phyloP scores from a whole-genome alignment of 2,888 invertebrate species.

The Heteromurus nitidus region DNA sequence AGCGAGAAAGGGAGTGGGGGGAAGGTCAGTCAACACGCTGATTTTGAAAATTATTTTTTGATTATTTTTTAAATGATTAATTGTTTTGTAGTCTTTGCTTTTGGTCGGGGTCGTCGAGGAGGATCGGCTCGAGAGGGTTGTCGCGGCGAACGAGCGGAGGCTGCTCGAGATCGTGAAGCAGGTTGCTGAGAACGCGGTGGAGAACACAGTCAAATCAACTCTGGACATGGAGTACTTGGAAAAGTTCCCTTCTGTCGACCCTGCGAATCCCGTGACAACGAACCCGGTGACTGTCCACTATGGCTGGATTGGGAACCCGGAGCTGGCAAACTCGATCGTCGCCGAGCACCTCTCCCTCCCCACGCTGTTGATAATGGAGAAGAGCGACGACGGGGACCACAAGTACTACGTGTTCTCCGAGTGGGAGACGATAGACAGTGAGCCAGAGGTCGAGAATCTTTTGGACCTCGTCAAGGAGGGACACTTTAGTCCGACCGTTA shows the following conservation, averaged over 20 bases:
- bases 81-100: constrained; percentile 79
- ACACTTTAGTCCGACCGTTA: neutral
- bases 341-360: constrained; percentile 90
- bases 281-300: constrained; percentile 84
- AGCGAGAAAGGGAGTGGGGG: constrained; percentile 75
- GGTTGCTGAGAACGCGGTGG: neutral
- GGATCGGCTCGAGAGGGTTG: constrained; percentile 81
- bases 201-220: neutral
- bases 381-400: neutral
- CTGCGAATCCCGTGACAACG: no score
- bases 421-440: neutral
- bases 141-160: neutral
- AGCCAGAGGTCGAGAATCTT: constrained; percentile 2
- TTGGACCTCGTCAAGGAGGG: constrained; percentile 3
- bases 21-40: neutral
- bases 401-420: constrained; percentile 30
- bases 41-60: neutral
- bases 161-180: neutral
- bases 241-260: no score
- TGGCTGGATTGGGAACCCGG: constrained; percentile 94
- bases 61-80: neutral
- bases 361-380: constrained; percentile 90
- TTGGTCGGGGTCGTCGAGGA: constrained; percentile 92
- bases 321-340: constrained; percentile 94
- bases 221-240: neutral